Base-by-base conservation (phyloP, 2,113 vertebrate genomes). In the Plotosus lineatus region DNA sequence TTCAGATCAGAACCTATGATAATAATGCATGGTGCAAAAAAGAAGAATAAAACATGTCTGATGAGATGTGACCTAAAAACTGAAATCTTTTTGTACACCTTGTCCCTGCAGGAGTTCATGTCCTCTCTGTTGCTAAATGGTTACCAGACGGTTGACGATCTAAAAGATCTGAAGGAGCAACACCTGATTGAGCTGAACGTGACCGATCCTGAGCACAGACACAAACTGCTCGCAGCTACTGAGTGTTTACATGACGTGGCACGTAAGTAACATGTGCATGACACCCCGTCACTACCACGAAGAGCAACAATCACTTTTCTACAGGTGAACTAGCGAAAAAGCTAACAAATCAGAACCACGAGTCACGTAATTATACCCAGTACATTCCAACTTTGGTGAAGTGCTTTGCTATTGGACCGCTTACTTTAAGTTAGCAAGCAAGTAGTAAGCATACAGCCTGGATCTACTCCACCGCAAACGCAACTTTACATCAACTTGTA, bases 161-260 rank as follows among this genome's bases (percentile, higher is more conserved):
- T 98, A 87, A 94, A 93, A 81, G 90, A 94, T 81, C 91, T 98
- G 85, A 93, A 91, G 72, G 97, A 98, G 50, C 91, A 91, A 81
- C 94, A 98, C 79, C 92, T 98, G 69, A 90, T 92, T 17, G 94
- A 97, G 91, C 90, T 98, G 87, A 96, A 96, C 74, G 93, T 97
- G 89, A 92, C 89, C 0, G 92, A 96, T 61, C 93, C 95, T 46
- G 96, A 96, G 86, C 95, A 96, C 82, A 92, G 95, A 78, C 90
- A 79, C 72, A 92, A 91, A 83, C 91, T 98, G 76, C 91, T 98
- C 51, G 88, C 92, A 21, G 95, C 95, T 53, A 90, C 94, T 78
- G 89, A 94, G 85, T 93, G 91, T 83, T 88, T 97, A 75, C 91
- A 93, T 51, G 94, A 94, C 50, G 87, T 90, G 73, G 91, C 91